Percentiles rank a stretch among this genome's conserved stretches.
These are phyloP conservation scores for Blastobasis lacticolella DNA, from an alignment of 2,888 invertebrate genomes.

Conservation along the genomic window DNA sequence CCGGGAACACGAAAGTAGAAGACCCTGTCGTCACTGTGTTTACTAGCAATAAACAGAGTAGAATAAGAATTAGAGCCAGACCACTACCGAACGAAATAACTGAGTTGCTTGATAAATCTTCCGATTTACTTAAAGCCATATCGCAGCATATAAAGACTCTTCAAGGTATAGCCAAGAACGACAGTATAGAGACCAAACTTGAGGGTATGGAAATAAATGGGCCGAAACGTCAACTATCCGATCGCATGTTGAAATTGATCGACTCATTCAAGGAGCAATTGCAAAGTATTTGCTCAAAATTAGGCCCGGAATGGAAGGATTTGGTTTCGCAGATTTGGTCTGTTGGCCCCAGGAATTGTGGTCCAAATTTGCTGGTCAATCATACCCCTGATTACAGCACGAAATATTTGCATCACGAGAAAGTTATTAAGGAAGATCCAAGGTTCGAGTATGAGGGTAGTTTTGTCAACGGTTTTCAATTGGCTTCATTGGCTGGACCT, in stretches of 20 bases:
- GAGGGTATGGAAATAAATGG: constrained; percentile 39
- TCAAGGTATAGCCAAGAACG: constrained; percentile 52
- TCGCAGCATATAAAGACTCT: constrained; percentile 61
- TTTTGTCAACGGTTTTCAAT: constrained; percentile 89
- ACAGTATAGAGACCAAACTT: constrained; percentile 43
- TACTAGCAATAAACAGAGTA: constrained; percentile 82
- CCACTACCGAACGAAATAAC: constrained; percentile 84
- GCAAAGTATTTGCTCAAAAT: constrained; percentile 71
- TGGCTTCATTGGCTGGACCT: constrained; percentile 91
- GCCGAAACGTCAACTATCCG: constrained; percentile 43
- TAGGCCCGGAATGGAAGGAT: constrained; percentile 69
- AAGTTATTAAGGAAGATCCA: constrained; percentile 61
- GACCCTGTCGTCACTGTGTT: constrained; percentile 73
- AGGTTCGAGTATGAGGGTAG: constrained; percentile 81
- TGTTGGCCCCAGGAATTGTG: constrained; percentile 91
- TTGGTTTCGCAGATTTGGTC: constrained; percentile 87
- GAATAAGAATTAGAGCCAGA: constrained; percentile 82
- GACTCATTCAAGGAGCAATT: constrained; percentile 73
- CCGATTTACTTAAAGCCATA: constrained; percentile 80
- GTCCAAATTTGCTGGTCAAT: constrained; percentile 93
- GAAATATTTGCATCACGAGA: constrained; percentile 52
- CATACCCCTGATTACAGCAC: constrained; percentile 77
- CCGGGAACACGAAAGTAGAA: constrained; percentile 54
- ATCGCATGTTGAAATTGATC: constrained; percentile 60
- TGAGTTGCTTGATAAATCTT: constrained; percentile 80